These are phyloP conservation scores for Peucedramus taeniatus DNA, from an alignment of 2,113 vertebrate genomes.

Conservation along the genomic window DNA sequence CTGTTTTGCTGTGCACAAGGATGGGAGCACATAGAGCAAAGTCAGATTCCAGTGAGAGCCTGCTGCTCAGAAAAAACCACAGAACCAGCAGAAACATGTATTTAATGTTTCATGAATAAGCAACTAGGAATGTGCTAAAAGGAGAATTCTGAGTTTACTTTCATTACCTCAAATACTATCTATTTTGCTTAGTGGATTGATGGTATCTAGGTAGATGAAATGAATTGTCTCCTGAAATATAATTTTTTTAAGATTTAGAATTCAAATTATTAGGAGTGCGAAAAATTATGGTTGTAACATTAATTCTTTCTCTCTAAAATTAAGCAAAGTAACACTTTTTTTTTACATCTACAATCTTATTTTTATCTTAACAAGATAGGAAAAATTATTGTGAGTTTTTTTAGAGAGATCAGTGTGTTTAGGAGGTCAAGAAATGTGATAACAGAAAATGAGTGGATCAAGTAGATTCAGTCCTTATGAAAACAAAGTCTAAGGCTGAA, in stretches of 20 bases:
- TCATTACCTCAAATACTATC: background rate
- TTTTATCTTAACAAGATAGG: background rate
- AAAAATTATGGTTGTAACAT: background rate
- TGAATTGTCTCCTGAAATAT: background rate
- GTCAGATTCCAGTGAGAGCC: background rate
- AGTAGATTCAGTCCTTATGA: background rate
- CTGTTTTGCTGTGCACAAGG: background rate
- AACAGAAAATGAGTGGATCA: background rate
- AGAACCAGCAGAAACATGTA: background rate
- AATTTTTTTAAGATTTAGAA: background rate
- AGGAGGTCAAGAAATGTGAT: background rate
- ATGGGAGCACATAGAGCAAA: background rate
- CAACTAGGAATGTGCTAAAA: background rate
- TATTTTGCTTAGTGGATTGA: background rate
- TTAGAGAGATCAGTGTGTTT: background rate
- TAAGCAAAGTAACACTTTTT: background rate
- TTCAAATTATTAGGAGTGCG: background rate
- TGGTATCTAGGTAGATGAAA: background rate
- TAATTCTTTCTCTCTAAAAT: background rate
- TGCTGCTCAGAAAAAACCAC: background rate
- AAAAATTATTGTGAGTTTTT: background rate
- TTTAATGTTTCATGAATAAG: background rate
- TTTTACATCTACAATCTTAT: background rate
- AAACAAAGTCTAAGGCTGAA: background rate
- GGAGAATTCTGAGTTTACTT: background rate